Percentiles rank a stretch among this genome's conserved stretches.
phyloP scores from a whole-genome alignment of 2,113 vertebrate species.

The Carassius gibelio region DNA sequence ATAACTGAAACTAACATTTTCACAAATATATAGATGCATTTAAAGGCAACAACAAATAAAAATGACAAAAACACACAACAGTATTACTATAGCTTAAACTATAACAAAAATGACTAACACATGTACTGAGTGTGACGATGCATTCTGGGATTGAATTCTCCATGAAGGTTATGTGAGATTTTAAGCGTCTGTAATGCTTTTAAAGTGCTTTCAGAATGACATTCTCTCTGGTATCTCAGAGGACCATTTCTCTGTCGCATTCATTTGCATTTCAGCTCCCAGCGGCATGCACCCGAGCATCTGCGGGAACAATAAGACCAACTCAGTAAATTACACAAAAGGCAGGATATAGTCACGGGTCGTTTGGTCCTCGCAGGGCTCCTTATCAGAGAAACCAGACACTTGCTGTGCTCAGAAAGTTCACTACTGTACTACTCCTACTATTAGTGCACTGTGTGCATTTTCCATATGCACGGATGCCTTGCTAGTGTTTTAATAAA shows the following conservation, averaged over 20 bases:
- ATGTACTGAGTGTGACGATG: no score
- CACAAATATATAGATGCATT: no score
- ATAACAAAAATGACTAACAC: no score
- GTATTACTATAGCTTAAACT: no score
- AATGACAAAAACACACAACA: no score
- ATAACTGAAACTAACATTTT: no score
- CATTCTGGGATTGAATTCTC: no score
- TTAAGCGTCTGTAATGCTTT: neutral
- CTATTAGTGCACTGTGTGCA: neutral
- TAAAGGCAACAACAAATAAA: no score
- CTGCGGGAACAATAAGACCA: neutral
- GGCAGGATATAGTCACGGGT: conserved; percentile 9
- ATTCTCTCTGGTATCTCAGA: conserved; percentile 6
- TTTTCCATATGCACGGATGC: neutral
- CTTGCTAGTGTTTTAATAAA: neutral
- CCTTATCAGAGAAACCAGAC: conserved; percentile 27
- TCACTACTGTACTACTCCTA: neutral
- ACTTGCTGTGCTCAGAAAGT: neutral
- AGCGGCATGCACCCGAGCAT: neutral
- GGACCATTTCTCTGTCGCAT: neutral
- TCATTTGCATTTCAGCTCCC: conserved; percentile 19
- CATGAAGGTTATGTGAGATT: neutral
- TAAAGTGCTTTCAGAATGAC: conserved; percentile 8
- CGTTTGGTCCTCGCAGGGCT: conserved; percentile 31
- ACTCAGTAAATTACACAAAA: conserved; percentile 25